phyloP scores from a whole-genome alignment of 2,113 vertebrate species.

The Nibea albiflora region DNA sequence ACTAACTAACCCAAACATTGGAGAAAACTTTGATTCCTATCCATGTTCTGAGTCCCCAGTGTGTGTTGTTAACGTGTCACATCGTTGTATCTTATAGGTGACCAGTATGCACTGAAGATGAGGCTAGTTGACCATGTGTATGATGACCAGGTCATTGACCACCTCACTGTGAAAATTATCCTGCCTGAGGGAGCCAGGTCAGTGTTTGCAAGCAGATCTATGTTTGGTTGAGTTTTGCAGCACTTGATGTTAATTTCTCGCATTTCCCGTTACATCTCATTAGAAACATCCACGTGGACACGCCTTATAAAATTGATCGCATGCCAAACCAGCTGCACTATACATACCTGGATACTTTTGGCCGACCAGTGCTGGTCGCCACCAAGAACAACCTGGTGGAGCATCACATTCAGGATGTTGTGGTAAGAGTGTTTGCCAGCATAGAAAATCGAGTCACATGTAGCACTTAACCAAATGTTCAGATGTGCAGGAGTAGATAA shows the following conservation, averaged over 20 bases:
- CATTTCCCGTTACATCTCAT: constrained; percentile 2
- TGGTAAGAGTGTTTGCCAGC: constrained; percentile 83
- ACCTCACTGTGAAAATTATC: constrained; percentile 94
- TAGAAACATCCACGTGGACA: constrained; percentile 95
- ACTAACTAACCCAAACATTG: background rate
- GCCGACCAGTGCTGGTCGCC: constrained; percentile 94
- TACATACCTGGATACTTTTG: constrained; percentile 97
- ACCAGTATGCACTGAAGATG: constrained; percentile 98
- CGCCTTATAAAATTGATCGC: constrained; percentile 92
- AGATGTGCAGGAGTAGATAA: background rate
- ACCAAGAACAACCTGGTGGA: constrained; percentile 96
- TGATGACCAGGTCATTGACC: constrained; percentile 97
- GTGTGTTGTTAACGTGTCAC: background rate
- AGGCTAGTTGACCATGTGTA: constrained; percentile 97
- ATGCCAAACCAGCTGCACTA: constrained; percentile 93
- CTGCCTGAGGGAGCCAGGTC: constrained; percentile 97
- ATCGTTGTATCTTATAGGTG: constrained; percentile 82
- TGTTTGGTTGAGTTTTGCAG: background rate
- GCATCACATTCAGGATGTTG: constrained; percentile 97
- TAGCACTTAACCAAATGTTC: background rate
- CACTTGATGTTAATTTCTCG: background rate
- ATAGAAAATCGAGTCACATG: background rate
- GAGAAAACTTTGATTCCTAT: too few species aligned
- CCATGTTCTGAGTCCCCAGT: background rate
- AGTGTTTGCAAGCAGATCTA: constrained; percentile 62